These are phyloP conservation scores for Chirona hameri DNA, from an alignment of 2,888 invertebrate species.

Conservation along the genomic window DNA sequence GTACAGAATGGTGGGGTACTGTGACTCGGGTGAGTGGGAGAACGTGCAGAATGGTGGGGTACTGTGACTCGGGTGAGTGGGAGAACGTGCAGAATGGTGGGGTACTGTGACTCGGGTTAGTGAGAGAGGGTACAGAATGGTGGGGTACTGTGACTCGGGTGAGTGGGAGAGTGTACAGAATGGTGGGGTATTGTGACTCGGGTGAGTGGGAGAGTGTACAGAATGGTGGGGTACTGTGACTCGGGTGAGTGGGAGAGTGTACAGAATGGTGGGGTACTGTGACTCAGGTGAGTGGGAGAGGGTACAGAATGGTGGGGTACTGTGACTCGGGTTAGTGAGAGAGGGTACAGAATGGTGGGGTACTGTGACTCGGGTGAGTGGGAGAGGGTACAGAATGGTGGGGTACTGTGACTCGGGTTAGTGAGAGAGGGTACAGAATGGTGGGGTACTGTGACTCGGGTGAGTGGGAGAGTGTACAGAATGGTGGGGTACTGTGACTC, in stretches of 20 bases:
- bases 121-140: neutral
- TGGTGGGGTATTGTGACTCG: neutral
- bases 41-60: neutral
- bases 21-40: neutral
- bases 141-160: neutral
- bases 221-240: neutral
- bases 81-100: neutral
- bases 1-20: neutral
- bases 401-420: neutral
- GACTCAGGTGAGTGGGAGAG: neutral
- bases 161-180: neutral
- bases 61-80: neutral
- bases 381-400: neutral
- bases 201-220: neutral
- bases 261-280: neutral
- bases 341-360: no score
- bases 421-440: neutral
- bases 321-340: neutral
- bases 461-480: neutral
- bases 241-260: neutral
- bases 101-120: neutral
- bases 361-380: neutral
- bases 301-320: neutral
- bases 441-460: neutral
- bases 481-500: neutral